These are phyloP conservation scores for Euplexia lucipara DNA, from an alignment of 2,888 invertebrate genomes.

Conservation along the genomic window DNA sequence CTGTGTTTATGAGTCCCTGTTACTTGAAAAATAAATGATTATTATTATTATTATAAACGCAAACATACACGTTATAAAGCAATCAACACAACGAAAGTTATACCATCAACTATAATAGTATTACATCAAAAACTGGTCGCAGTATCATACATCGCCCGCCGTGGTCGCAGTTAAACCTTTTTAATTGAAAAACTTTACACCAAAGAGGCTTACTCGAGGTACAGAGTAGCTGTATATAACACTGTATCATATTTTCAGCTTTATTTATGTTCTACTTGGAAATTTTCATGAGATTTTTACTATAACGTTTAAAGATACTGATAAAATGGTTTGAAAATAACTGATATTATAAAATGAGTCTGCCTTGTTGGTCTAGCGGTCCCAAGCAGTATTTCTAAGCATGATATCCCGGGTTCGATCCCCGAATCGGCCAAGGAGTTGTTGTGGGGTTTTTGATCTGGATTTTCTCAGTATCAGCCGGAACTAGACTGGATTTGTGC, in stretches of 20 bases:
- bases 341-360: no score
- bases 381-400: no score
- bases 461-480: no score
- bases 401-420: no score
- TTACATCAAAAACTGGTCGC: slow-evolving; percentile 35
- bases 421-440: no score
- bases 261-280: slow-evolving; percentile 55
- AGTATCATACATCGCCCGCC: slow-evolving; percentile 43
- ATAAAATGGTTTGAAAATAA: slow-evolving; percentile 13
- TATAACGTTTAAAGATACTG: slow-evolving; percentile 2
- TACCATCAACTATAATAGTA: slow-evolving; percentile 26
- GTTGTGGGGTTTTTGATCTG: no score
- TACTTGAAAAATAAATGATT: no score
- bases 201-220: slow-evolving; percentile 64
- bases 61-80: background rate
- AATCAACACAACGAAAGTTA: slow-evolving; percentile 4
- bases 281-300: slow-evolving; percentile 41
- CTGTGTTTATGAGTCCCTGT: no score
- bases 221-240: slow-evolving; percentile 45
- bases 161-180: slow-evolving; percentile 62
- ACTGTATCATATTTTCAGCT: slow-evolving; percentile 60
- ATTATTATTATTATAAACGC: background rate
- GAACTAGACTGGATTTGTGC: no score
- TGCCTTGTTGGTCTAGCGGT: no score
- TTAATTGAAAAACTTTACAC: slow-evolving; percentile 68